These are phyloP conservation scores for Nannoperca australis DNA, from an alignment of 2,797 vertebrate species.

Conservation along the genomic window DNA sequence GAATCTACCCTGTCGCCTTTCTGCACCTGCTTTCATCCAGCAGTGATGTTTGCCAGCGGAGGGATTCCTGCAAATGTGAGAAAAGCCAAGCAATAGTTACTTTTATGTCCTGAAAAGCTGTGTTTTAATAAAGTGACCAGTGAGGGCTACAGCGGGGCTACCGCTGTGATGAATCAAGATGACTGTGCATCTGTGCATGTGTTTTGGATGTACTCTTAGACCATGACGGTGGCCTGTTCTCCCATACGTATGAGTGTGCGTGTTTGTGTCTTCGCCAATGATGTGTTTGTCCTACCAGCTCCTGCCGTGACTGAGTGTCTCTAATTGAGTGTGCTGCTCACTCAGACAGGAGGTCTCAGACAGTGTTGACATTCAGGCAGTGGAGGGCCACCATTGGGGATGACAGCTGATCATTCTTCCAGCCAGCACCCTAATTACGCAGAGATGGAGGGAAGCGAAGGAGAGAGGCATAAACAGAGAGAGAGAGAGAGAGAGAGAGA, in stretches of 20 bases:
- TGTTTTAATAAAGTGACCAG: constrained; percentile 66
- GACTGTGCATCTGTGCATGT: neutral
- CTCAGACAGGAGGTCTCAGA: constrained; percentile 79
- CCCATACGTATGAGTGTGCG: constrained; percentile 3
- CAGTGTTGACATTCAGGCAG: constrained; percentile 80
- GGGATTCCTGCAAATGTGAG: constrained; percentile 30
- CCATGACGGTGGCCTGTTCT: neutral
- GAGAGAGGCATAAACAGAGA: constrained; percentile 34
- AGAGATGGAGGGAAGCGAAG: constrained; percentile 47
- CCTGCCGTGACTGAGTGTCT: constrained; percentile 71
- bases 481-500: constrained; percentile 19
- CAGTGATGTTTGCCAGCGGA: constrained; percentile 46
- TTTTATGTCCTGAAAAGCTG: constrained; percentile 59
- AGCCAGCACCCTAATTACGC: constrained; percentile 76
- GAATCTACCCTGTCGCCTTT: constrained; percentile 16
- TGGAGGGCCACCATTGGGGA: constrained; percentile 75
- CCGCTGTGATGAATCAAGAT: constrained; percentile 49
- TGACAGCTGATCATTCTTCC: constrained; percentile 83
- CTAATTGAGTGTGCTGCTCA: constrained; percentile 80
- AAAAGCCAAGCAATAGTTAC: constrained; percentile 45
- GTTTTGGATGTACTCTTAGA: neutral
- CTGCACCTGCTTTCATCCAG: constrained; percentile 57
- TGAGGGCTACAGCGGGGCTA: neutral
- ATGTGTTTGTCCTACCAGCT: constrained; percentile 64
- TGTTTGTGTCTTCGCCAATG: constrained; percentile 44